A percentile compares a stretch with the other conserved stretches of the same genome.
Evolutionary conservation across 2,797 vertebrate genomes (phyloP).

Genomic region (Sebastes trivittatus): DNA sequence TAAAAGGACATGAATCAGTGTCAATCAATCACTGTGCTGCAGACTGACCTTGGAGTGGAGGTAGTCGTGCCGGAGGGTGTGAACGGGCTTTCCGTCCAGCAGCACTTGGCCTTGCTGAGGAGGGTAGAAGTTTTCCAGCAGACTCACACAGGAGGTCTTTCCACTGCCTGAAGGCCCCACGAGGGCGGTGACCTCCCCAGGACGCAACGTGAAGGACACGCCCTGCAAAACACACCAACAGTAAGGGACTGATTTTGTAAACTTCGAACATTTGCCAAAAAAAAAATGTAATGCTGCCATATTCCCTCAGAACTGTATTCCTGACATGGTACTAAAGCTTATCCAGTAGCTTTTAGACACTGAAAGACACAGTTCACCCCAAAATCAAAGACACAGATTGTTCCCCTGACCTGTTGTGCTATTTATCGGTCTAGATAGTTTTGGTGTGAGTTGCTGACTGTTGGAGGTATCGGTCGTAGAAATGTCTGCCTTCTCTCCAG

Average conservation of each 20-base stretch:
- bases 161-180: constrained; percentile 96
- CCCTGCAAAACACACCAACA: constrained; percentile 77
- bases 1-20: not conserved
- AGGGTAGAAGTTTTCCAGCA: constrained; percentile 95
- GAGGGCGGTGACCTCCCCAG: constrained; percentile 91
- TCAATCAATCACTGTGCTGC: not conserved
- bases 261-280: not conserved
- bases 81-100: constrained; percentile 89
- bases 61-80: constrained; percentile 88
- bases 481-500: too few relatives aligned
- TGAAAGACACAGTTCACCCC: too few relatives aligned
- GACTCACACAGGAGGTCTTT: constrained; percentile 95
- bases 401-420: too few relatives aligned
- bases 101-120: constrained; percentile 90
- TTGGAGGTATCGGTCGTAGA: too few relatives aligned
- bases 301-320: too few relatives aligned
- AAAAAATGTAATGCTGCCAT: too few relatives aligned
- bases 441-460: too few relatives aligned
- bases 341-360: too few relatives aligned
- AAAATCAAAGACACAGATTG: too few relatives aligned
- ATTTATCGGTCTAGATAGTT: too few relatives aligned
- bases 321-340: too few relatives aligned
- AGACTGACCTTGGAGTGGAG: constrained; percentile 89
- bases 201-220: constrained; percentile 90
- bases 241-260: too few relatives aligned